Evolutionary conservation across 1,140 invertebrate species (phyloP).

Genomic region (Ceratina calcarata): DNA sequence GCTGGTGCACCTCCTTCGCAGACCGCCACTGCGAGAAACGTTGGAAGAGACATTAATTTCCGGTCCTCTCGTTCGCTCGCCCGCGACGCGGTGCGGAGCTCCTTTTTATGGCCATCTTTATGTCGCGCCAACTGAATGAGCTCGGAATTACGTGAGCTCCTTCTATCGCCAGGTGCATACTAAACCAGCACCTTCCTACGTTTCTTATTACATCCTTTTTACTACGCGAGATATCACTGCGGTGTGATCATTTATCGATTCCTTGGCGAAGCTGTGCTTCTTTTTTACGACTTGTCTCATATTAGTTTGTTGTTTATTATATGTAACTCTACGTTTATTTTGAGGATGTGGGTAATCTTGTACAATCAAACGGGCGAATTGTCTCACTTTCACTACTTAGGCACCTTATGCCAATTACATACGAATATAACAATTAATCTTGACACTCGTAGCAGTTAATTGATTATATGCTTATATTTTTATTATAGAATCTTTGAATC

Average conservation of each 20-base stretch:
- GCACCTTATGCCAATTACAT: too few species aligned
- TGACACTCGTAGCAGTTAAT: too few species aligned
- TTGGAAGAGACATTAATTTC: conserved; percentile 58
- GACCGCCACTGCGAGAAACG: conserved; percentile 30
- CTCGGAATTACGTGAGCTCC: conserved; percentile 52
- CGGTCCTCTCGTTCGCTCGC: conserved; percentile 51
- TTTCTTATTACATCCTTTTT: background rate
- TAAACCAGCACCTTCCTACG: conserved; percentile 23
- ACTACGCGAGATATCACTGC: background rate
- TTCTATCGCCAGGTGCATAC: conserved; percentile 40
- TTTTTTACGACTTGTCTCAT: too few species aligned
- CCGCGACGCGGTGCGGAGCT: background rate
- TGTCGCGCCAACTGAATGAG: conserved; percentile 50
- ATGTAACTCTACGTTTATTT: too few species aligned
- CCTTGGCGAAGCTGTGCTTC: too few species aligned
- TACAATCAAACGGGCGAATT: too few species aligned
- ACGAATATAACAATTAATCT: too few species aligned
- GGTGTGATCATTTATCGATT: too few species aligned
- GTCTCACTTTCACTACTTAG: too few species aligned
- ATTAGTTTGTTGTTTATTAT: too few species aligned
- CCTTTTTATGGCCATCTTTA: conserved; percentile 58
- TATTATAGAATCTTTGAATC: background rate
- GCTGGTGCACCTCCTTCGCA: conserved; percentile 4
- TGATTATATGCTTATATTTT: too few species aligned
- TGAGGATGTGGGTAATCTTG: too few species aligned